These are phyloP conservation scores for Byasa hedistus DNA, from an alignment of 2,888 invertebrate genomes.

Conservation along the genomic window DNA sequence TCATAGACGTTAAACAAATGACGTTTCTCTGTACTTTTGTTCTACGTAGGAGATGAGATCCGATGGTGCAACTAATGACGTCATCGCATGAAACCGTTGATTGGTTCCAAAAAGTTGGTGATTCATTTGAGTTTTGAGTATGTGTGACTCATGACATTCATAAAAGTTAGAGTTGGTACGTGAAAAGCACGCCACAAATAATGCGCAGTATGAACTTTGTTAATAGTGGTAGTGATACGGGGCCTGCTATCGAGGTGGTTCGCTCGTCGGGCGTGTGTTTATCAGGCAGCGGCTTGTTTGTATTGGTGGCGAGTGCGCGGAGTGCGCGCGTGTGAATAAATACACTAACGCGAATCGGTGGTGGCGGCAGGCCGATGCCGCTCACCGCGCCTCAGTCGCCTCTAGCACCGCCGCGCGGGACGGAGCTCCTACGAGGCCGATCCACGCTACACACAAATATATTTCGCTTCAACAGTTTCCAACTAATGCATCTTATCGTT, in stretches of 20 bases:
- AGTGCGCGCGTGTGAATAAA: conserved; percentile 70
- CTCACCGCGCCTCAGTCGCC: conserved; percentile 46
- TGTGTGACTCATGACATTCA: conserved; percentile 38
- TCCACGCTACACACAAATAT: conserved; percentile 37
- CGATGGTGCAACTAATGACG: conserved; percentile 26
- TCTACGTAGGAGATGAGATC: conserved; percentile 7
- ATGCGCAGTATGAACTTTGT: conserved; percentile 25
- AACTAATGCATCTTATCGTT: conserved; percentile 66
- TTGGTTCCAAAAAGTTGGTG: conserved; percentile 39
- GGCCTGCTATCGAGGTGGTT: conserved; percentile 33
- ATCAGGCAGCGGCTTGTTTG: conserved; percentile 61
- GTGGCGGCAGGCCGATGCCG: conserved; percentile 52
- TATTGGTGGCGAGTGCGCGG: conserved; percentile 48
- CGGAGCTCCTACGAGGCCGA: conserved; percentile 72
- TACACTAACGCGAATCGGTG: conserved; percentile 75
- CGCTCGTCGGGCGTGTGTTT: conserved; percentile 38
- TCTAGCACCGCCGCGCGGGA: conserved; percentile 59
- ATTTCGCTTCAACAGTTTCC: conserved; percentile 45
- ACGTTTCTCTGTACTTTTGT: neutral
- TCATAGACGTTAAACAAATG: neutral
- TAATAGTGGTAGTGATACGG: conserved; percentile 27
- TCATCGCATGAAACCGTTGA: conserved; percentile 31
- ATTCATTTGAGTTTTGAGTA: conserved; percentile 37
- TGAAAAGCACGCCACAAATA: conserved; percentile 7
- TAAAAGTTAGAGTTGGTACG: conserved; percentile 18